phyloP scores from a whole-genome alignment of 2,797 vertebrate genomes.

The Macropus fuliginosus region DNA sequence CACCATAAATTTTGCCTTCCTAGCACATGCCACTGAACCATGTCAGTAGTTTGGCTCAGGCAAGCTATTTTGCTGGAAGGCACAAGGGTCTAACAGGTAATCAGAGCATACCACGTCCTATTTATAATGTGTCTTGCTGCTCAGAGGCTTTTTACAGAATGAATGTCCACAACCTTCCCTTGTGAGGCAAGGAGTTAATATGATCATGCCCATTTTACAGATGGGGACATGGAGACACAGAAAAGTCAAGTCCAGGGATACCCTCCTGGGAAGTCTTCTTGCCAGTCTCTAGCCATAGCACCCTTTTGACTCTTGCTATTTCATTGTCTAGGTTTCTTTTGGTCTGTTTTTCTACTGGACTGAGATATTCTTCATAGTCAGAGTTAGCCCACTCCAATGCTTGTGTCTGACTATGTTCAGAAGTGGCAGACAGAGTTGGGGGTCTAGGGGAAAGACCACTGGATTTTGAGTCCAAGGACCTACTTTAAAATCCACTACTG shows the following conservation, averaged over 20 bases:
- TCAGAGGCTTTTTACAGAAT: background rate
- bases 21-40: constrained; percentile 41
- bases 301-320: background rate
- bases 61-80: constrained; percentile 25
- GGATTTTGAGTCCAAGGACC: background rate
- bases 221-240: background rate
- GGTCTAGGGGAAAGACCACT: background rate
- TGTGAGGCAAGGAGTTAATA: background rate
- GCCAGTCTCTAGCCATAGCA: background rate
- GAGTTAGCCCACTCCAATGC: background rate
- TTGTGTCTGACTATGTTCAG: background rate
- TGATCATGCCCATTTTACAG: background rate
- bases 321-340: background rate
- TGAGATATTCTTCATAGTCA: background rate
- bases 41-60: constrained; percentile 22
- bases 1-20: constrained; percentile 57
- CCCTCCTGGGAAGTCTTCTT: background rate
- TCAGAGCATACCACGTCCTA: background rate
- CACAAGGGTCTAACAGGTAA: background rate
- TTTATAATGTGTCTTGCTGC: constrained; percentile 10
- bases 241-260: background rate
- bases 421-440: background rate
- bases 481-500: background rate
- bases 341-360: background rate
- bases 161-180: background rate